phyloP scores from a whole-genome alignment of 2,888 invertebrate genomes.

The Clivina fossor region DNA sequence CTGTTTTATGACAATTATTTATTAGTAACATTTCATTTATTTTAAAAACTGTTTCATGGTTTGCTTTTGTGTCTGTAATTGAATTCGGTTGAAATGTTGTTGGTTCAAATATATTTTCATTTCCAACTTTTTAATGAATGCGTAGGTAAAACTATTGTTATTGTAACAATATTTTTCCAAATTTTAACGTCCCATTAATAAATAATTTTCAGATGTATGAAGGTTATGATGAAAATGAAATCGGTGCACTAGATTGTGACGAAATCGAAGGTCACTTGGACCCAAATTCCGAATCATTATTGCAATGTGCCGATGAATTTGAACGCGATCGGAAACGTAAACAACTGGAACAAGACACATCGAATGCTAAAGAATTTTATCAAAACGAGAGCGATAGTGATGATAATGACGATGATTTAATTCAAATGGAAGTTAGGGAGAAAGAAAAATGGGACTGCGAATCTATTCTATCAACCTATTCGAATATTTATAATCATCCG shows the following conservation, averaged over 20 bases:
- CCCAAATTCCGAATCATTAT: slow-evolving; percentile 68
- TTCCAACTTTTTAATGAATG: too few species aligned
- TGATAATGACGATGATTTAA: slow-evolving; percentile 61
- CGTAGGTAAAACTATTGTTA: too few species aligned
- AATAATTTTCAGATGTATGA: slow-evolving; percentile 69
- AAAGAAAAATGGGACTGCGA: slow-evolving; percentile 88
- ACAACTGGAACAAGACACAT: slow-evolving; percentile 59
- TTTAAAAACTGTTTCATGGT: slow-evolving; percentile 2
- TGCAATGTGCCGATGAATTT: slow-evolving; percentile 75
- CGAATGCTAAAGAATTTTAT: slow-evolving; percentile 34
- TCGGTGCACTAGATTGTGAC: slow-evolving; percentile 87
- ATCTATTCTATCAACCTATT: slow-evolving; percentile 86
- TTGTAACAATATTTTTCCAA: slow-evolving; percentile 23
- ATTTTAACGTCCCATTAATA: too few species aligned
- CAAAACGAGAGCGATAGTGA: slow-evolving; percentile 46
- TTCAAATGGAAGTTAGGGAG: slow-evolving; percentile 63
- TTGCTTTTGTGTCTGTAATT: neutral
- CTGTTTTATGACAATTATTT: slow-evolving; percentile 1
- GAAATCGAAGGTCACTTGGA: slow-evolving; percentile 82
- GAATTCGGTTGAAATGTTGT: neutral
- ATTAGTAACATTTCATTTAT: neutral
- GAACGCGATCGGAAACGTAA: slow-evolving; percentile 60
- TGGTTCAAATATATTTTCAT: slow-evolving; percentile 23
- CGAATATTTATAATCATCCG: slow-evolving; percentile 90
- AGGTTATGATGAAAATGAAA: slow-evolving; percentile 84